Conservation (phyloP, 2,888 invertebrate genomes). For the Pycnomerus fuliginosus region DNA sequence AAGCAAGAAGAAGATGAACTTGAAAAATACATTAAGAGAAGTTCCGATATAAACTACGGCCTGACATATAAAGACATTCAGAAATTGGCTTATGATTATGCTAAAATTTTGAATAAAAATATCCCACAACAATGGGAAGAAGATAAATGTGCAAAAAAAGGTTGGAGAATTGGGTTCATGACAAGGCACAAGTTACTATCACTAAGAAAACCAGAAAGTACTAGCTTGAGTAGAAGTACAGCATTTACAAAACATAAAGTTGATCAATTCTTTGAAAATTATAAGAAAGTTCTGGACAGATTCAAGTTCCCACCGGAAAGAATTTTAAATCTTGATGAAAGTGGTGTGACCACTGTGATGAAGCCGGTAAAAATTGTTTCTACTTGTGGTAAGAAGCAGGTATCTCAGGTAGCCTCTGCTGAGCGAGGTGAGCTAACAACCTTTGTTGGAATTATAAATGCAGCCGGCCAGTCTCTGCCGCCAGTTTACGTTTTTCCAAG, state of each 20-base stretch:
- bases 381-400: constrained; percentile 14
- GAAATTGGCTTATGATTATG: constrained; percentile 21
- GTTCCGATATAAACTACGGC: constrained; percentile 25
- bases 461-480: constrained; percentile 23
- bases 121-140: constrained; percentile 9
- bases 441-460: constrained; percentile 28
- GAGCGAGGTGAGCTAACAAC: constrained; percentile 26
- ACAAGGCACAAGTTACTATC: constrained; percentile 18
- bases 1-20: constrained; percentile 16
- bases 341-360: constrained; percentile 9
- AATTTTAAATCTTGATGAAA: constrained; percentile 15
- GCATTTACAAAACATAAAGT: neutral
- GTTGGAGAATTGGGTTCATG: constrained; percentile 25
- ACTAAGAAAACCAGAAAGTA: constrained; percentile 25
- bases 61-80: constrained; percentile 22
- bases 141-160: constrained; percentile 11
- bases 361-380: constrained; percentile 16
- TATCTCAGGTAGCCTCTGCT: constrained; percentile 19
- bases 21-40: constrained; percentile 21
- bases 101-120: constrained; percentile 8
- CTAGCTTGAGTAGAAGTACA: constrained; percentile 23
- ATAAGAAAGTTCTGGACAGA: neutral
- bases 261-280: neutral
- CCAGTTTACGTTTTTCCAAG: constrained; percentile 7
- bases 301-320: constrained; percentile 8